These are phyloP conservation scores for Lithobates sylvaticus DNA, from an alignment of 2,797 vertebrate species.

Conservation along the genomic window DNA sequence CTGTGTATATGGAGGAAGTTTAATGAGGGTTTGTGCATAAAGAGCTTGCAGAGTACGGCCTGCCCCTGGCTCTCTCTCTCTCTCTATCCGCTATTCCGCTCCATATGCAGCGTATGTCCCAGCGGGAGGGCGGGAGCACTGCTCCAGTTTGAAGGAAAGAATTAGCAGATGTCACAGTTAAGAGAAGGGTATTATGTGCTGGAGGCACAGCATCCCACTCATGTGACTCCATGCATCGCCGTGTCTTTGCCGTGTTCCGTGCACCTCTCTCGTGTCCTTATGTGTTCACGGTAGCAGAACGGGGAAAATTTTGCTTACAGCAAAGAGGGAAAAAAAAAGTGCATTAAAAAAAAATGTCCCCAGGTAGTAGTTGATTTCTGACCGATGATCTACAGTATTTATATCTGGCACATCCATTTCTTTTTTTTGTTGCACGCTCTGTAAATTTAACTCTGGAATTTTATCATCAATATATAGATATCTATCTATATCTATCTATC, in stretches of 20 bases:
- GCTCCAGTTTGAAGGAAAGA: slow-evolving; percentile 16
- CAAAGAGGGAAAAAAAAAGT: neutral
- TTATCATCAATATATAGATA: neutral
- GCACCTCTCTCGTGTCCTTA: neutral
- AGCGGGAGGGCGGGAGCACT: slow-evolving; percentile 29
- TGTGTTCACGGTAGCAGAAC: neutral
- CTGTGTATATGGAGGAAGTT: neutral
- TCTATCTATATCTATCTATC: no score
- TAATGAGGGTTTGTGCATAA: slow-evolving; percentile 32
- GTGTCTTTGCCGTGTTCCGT: neutral
- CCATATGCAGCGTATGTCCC: slow-evolving; percentile 25
- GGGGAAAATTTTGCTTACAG: neutral
- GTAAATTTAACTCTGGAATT: neutral
- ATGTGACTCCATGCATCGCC: neutral
- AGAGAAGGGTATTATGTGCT: slow-evolving; percentile 16
- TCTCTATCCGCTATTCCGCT: neutral
- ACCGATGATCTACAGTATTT: neutral
- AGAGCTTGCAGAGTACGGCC: neutral
- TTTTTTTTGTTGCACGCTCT: neutral
- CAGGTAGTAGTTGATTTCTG: neutral
- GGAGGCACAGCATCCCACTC: neutral
- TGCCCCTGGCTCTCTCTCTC: slow-evolving; percentile 36
- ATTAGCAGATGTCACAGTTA: slow-evolving; percentile 49
- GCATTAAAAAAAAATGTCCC: neutral
- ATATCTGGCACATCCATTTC: neutral